These are phyloP conservation scores for Crossaster papposus DNA, from an alignment of 53 echinoderm and acorn worm species.

Conservation along the genomic window DNA sequence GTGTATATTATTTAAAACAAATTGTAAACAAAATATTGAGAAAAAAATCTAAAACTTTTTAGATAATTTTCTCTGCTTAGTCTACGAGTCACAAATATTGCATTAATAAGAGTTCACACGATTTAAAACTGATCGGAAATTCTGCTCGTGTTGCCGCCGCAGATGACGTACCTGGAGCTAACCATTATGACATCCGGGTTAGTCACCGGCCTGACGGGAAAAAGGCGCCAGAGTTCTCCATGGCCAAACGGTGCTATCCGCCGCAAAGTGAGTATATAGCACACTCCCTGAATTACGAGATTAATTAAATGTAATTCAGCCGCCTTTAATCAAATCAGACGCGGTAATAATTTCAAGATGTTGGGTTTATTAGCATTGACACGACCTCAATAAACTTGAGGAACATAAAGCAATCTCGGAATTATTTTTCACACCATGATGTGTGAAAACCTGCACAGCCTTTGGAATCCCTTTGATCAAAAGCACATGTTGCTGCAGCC, in stretches of 20 bases:
- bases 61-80: not conserved
- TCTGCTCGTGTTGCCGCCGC: not conserved
- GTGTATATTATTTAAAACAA: not conserved
- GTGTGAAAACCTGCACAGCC: too few relatives aligned
- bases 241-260: conserved; percentile 78
- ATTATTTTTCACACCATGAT: not conserved
- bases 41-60: not conserved
- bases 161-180: conserved; percentile 91
- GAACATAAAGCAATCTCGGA: not conserved
- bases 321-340: too few relatives aligned
- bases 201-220: conserved; percentile 88
- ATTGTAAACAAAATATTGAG: not conserved
- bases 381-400: not conserved
- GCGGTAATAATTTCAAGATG: too few relatives aligned
- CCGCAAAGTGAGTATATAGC: conserved; percentile 69
- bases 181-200: conserved; percentile 80
- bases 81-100: too few relatives aligned
- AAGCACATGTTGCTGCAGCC: too few relatives aligned
- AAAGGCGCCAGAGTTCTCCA: conserved; percentile 90
- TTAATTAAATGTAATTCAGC: not conserved
- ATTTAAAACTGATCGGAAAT: not conserved
- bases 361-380: too few relatives aligned
- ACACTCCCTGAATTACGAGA: not conserved
- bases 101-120: not conserved
- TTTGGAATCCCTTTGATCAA: too few relatives aligned